These are phyloP conservation scores for Sciurus niger DNA, from an alignment of 2,113 vertebrate species.

Conservation along the genomic window DNA sequence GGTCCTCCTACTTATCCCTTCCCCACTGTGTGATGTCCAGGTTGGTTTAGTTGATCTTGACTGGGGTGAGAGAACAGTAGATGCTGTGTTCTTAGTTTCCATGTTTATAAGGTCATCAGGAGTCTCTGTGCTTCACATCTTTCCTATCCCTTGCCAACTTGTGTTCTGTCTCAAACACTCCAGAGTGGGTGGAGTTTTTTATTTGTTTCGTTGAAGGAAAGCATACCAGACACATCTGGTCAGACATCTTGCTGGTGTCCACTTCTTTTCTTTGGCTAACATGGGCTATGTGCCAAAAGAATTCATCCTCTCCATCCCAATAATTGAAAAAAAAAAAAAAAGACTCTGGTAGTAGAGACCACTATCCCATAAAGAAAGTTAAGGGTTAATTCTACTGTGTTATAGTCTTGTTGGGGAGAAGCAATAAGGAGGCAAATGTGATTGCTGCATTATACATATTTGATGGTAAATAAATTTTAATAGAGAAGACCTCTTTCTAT, in stretches of 20 bases:
- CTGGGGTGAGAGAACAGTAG: background rate
- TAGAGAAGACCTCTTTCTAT: conserved; percentile 6
- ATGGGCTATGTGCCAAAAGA: background rate
- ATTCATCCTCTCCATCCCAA: background rate
- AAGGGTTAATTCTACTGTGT: background rate
- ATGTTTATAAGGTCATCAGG: background rate
- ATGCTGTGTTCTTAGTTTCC: background rate
- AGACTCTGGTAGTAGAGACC: background rate
- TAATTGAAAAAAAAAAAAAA: conserved; percentile 51
- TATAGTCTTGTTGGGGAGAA: background rate
- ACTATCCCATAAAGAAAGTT: background rate
- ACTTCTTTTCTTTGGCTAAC: background rate
- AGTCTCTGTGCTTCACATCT: background rate
- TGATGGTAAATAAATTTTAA: conserved; percentile 43
- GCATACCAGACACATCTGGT: background rate
- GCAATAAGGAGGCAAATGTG: background rate
- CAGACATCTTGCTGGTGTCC: background rate
- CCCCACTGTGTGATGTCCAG: background rate
- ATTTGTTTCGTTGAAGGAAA: background rate
- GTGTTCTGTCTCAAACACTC: background rate
- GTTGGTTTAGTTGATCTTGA: background rate
- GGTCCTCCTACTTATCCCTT: background rate
- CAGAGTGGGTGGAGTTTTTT: background rate
- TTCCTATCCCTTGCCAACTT: background rate
- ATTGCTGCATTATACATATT: background rate